Evolutionary conservation across 2,797 vertebrate species (phyloP), one percentile per base, ranked within the genome.

Genomic region (Coregonus ussuriensis): DNA sequence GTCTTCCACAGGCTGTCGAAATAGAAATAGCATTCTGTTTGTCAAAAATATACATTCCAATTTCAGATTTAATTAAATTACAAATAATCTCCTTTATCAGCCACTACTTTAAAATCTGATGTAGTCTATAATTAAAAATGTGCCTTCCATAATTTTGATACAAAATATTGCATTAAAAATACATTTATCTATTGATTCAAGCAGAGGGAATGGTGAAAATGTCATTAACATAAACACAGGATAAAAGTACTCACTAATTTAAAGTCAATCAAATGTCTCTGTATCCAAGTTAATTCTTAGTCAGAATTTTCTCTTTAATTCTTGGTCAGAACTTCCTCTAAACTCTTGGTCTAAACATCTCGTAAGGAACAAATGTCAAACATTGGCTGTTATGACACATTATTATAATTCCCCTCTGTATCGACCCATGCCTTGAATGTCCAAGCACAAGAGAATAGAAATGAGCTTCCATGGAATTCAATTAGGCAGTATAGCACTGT

Each of bases 121-220:
- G 18, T 63, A 13, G 7, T 63, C 9, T 59, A 56, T 21, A 51
- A 31, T 51, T 51, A 13, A 68, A 62, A 82, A 77, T 78, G 35
- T 37, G 1, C 72, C 0, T 78, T 73, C n/a, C 71, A 3, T 51
- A 16, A 35, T 74, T 81, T 71, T 82, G 5, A 69, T 88, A 87
- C 47, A 85, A 88, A 88, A 88, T 71, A 68, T 69, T 68, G 18
- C 15, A 76, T 77, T 77, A 79, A 72, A 86, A 84, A 74, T 6
- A 41, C 21, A n/a, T 9, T 29, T 71, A 33, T 59, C 29, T 73
- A 62, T 18, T 62, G 16, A 74, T n/a, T 74, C 35, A 21, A 70
- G 68, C 37, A 5, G n/a, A 74, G 9, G 7, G 35, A 73, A 62
- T 18, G 35, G 31, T 62, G 16, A 62, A 14, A 41, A 41, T 41